Evolutionary conservation across 1,140 invertebrate genomes (phyloP).

Genomic region (Neuroterus valhalla): DNA sequence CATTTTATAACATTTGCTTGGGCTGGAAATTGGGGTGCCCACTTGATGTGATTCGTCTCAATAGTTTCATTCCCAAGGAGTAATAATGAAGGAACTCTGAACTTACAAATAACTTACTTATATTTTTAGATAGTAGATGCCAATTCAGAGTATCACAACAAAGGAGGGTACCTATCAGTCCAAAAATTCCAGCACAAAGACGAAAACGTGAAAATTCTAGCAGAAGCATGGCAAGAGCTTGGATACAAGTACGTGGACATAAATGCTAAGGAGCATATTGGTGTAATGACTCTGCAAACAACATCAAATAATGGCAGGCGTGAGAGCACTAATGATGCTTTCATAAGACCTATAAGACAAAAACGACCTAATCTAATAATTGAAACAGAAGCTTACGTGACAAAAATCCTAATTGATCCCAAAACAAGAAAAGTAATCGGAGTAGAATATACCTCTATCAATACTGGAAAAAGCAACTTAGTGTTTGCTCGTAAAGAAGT

Average conservation of each 20-base stretch:
- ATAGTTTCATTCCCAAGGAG: too few species aligned
- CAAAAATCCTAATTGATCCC: conserved; percentile 82
- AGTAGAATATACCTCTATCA: conserved; percentile 79
- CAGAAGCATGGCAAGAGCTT: conserved; percentile 78
- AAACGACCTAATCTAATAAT: conserved; percentile 83
- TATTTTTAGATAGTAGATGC: conserved; percentile 49
- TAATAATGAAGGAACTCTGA: too few species aligned
- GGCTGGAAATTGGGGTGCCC: too few species aligned
- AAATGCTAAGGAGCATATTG: conserved; percentile 76
- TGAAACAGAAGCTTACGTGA: conserved; percentile 81
- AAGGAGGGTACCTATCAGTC: conserved; percentile 78
- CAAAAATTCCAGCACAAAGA: conserved; percentile 79
- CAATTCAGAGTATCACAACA: conserved; percentile 75
- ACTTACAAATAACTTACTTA: too few species aligned
- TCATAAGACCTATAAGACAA: conserved; percentile 81
- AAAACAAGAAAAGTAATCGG: conserved; percentile 81
- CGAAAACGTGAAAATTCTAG: conserved; percentile 72
- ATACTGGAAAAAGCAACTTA: conserved; percentile 68
- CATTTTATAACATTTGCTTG: too few species aligned
- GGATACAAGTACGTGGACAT: conserved; percentile 76
- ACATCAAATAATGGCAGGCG: conserved; percentile 76
- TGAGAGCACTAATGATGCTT: too few species aligned
- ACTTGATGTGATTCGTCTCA: too few species aligned
- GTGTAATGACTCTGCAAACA: conserved; percentile 76
- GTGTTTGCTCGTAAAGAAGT: conserved; percentile 80